Base-by-base conservation (phyloP, 2,888 invertebrate species). In the Nemotelus pantherinus region DNA sequence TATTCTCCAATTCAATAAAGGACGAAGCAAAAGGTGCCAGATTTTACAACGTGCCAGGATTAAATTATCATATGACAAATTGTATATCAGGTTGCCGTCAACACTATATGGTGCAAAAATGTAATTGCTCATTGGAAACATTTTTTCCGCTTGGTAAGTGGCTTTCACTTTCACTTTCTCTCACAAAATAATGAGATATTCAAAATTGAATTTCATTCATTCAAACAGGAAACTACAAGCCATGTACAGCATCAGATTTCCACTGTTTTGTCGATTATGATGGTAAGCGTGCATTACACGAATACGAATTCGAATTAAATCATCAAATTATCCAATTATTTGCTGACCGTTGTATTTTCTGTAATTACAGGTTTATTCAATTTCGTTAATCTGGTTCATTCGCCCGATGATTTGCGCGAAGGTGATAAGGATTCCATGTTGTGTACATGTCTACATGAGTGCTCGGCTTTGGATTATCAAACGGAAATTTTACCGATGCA, bases 41-140 rank as follows among this genome's bases (percentile, higher is more conserved):
- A 71, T 85, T 83, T 79, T 85, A 83, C 76, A 83, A 85, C 6
- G 79, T 87, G 45, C 80, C 81, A 5, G 86, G 85, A 45, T 84
- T 85, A 77, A 82, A 83, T 64, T 87, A 87, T 80, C 85, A 86
- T 83, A 82, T 83, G 78, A 83, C 85, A 78, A 87, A 87, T 82
- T 87, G 87, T 79, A 80, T 83, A 76, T 82, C 86, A 43, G 84
- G 86, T 80, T 87, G 87, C 80, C 85, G 86, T 80, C 87, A 87
- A 80, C 83, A 84, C 80, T 83, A 86, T 82, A 81, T 86, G 81
- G 79, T 85, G 47, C 81, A 81, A 50, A 85, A 83, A 78, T 87
- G 87, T 77, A 87, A 87, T 81, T 87, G 87, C 80, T 86, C 85
- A 41, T 71, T 87, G 81, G 87, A 87, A 78, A 81, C 86, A 75